Evolutionary conservation across 2,888 invertebrate genomes (phyloP).

Genomic region (Heteromurus nitidus): DNA sequence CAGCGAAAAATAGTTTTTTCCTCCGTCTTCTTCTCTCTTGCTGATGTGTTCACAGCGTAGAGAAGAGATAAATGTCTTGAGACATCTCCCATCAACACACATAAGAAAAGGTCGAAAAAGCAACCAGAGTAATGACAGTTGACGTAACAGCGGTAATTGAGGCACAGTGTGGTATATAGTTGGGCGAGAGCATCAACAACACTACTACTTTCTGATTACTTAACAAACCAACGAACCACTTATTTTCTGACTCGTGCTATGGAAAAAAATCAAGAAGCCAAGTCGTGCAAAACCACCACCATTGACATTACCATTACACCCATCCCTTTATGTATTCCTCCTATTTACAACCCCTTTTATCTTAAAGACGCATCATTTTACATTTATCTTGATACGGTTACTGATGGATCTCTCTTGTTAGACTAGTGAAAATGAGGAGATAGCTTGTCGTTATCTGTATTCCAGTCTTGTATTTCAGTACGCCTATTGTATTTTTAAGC

Average conservation of each 20-base stretch:
- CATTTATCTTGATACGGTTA: conserved; percentile 34
- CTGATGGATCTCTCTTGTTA: background rate
- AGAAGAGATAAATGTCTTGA: conserved; percentile 56
- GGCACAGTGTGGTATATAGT: conserved; percentile 38
- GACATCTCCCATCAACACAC: conserved; percentile 60
- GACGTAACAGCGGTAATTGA: conserved; percentile 58
- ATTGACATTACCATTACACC: conserved; percentile 59
- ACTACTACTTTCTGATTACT: conserved; percentile 43
- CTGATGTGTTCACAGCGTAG: conserved; percentile 12
- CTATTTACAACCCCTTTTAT: conserved; percentile 47
- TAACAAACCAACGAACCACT: conserved; percentile 55
- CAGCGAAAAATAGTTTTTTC: background rate
- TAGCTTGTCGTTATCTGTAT: no score
- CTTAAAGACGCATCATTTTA: conserved; percentile 30
- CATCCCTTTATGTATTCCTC: conserved; percentile 39
- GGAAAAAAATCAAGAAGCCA: conserved; percentile 14
- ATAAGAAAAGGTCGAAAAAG: conserved; percentile 16
- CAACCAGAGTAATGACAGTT: conserved; percentile 46
- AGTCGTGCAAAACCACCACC: conserved; percentile 38
- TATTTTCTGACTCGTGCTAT: conserved; percentile 22
- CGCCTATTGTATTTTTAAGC: no score
- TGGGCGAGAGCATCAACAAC: no score
- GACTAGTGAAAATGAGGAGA: no score
- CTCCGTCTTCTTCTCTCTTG: conserved; percentile 2
- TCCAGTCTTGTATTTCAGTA: no score